Evolutionary conservation across 2,888 invertebrate genomes (phyloP).

Genomic region (Ennomos fuscantarius): DNA sequence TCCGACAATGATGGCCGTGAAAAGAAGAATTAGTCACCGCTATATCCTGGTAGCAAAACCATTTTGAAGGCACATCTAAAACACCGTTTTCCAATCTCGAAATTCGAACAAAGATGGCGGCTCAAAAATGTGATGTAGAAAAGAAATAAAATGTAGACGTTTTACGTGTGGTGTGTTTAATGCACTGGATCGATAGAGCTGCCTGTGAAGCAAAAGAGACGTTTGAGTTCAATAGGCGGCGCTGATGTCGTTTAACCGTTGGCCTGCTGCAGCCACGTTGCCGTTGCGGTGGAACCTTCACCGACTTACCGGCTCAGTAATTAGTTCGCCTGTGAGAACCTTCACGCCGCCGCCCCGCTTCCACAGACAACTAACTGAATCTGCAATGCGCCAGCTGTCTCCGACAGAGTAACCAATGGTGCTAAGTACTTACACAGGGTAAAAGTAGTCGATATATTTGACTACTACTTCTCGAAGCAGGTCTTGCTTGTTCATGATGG

Average conservation of each 20-base stretch:
- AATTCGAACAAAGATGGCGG: conserved; percentile 28
- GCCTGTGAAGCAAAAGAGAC: conserved; percentile 61
- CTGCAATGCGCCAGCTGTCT: conserved; percentile 66
- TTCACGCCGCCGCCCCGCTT: conserved; percentile 55
- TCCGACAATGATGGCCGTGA: conserved; percentile 27
- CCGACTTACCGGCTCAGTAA: conserved; percentile 79
- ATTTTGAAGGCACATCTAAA: conserved; percentile 13
- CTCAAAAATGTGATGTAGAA: conserved; percentile 33
- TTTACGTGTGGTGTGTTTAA: conserved; percentile 57
- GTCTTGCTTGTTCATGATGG: conserved; percentile 88
- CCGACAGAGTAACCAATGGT: conserved; percentile 37
- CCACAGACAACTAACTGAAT: conserved; percentile 39
- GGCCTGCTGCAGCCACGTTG: conserved; percentile 75
- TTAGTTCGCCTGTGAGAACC: conserved; percentile 68
- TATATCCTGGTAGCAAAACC: conserved; percentile 23
- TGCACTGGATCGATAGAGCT: conserved; percentile 79
- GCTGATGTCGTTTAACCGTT: conserved; percentile 72
- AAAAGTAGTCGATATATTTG: conserved; percentile 90
- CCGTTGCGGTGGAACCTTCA: conserved; percentile 75
- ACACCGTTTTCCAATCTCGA: conserved; percentile 14
- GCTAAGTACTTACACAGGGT: conserved; percentile 87
- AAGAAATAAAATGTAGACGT: conserved; percentile 41
- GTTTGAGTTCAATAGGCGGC: conserved; percentile 71
- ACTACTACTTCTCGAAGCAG: conserved; percentile 88
- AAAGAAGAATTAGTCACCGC: conserved; percentile 36